Evolutionary conservation across 2,113 vertebrate species (phyloP).

Genomic region (zebrafish (Danio rerio)): DNA sequence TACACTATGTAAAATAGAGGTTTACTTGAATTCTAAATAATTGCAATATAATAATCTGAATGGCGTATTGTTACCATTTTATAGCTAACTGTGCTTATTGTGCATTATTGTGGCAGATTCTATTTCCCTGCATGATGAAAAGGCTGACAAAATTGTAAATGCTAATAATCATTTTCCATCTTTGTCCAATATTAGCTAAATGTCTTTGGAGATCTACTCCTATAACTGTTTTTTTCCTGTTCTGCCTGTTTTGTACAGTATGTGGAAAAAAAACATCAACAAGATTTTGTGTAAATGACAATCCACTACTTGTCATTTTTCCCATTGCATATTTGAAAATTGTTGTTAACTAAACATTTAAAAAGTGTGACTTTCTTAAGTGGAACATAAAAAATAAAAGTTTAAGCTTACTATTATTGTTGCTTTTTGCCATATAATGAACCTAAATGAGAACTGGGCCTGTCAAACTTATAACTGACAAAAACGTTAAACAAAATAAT

Average conservation of each 20-base stretch:
- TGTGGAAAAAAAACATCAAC: no score
- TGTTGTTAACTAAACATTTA: not conserved
- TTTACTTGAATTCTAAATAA: slow-evolving; percentile 26
- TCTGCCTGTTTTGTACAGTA: not conserved
- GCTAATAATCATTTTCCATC: no score
- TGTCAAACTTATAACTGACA: not conserved
- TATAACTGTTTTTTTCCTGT: not conserved
- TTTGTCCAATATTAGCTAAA: not conserved
- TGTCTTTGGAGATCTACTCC: not conserved
- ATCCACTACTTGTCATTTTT: not conserved
- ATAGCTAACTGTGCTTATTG: slow-evolving; percentile 10
- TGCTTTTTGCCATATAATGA: not conserved
- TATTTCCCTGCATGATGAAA: not conserved
- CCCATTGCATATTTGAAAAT: not conserved
- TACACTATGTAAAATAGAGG: not conserved
- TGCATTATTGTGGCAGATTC: slow-evolving; percentile 1
- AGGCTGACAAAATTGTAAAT: not conserved
- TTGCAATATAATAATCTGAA: not conserved
- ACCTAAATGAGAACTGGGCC: not conserved
- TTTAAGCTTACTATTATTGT: not conserved
- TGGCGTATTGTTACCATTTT: not conserved
- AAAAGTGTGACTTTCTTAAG: not conserved
- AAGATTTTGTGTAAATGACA: no score
- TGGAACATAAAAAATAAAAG: not conserved
- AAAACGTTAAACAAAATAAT: no score